Conservation (phyloP, 2,113 vertebrate genomes). For the Pycnonotus jocosus region DNA sequence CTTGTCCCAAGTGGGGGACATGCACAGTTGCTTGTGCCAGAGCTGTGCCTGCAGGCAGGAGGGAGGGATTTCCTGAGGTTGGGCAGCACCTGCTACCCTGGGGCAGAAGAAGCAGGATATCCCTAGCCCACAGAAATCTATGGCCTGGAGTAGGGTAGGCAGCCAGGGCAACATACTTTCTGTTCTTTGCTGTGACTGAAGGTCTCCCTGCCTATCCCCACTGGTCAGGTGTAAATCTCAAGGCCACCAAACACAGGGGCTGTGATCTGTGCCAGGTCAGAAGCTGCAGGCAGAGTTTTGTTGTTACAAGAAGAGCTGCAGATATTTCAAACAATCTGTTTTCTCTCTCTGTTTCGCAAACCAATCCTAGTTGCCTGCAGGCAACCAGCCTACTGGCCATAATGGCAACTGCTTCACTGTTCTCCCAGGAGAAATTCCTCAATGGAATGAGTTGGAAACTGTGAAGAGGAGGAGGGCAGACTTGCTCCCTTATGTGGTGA, state of each 20-base stretch:
- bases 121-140: background rate
- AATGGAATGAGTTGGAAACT: background rate
- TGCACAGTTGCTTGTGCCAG: background rate
- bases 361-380: background rate
- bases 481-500: background rate
- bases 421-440: background rate
- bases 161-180: background rate
- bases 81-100: background rate
- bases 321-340: background rate
- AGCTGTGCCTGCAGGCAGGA: background rate
- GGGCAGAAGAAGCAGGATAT: background rate
- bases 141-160: background rate
- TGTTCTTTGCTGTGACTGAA: background rate
- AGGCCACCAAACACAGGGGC: background rate
- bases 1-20: background rate
- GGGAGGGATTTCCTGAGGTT: background rate
- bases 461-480: background rate
- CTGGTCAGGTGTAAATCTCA: conserved; percentile 1
- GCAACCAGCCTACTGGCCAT: background rate
- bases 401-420: background rate
- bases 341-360: background rate
- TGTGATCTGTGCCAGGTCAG: background rate
- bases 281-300: background rate
- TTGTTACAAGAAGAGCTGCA: conserved; percentile 8
- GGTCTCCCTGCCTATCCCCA: background rate